Conservation (phyloP, 1,140 invertebrate genomes). For the Drosophila auraria region DNA sequence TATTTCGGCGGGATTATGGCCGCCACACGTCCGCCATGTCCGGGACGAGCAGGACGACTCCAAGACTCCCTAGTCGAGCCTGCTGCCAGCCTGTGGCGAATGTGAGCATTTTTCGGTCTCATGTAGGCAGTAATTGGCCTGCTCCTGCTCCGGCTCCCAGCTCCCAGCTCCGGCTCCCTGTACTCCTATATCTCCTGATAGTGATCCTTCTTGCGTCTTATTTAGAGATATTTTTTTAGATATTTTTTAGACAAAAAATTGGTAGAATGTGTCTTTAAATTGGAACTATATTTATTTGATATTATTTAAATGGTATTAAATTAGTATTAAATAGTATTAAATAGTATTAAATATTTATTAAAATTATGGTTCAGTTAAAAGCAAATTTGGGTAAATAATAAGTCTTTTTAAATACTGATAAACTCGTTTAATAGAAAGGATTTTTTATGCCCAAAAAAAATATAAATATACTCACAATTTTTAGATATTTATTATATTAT, state of each 20-base stretch:
- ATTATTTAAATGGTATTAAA: too few species aligned
- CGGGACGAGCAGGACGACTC: conserved; percentile 1
- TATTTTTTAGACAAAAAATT: neutral
- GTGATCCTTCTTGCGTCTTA: neutral
- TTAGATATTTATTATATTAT: too few species aligned
- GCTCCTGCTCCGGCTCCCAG: conserved; percentile 17
- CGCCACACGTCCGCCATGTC: conserved; percentile 41
- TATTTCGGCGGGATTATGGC: conserved; percentile 67
- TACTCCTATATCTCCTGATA: conserved; percentile 8
- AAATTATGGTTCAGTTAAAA: too few species aligned
- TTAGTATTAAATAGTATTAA: too few species aligned
- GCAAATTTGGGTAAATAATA: too few species aligned
- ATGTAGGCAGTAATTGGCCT: conserved; percentile 74
- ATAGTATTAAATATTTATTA: too few species aligned
- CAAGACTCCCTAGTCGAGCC: neutral
- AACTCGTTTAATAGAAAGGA: too few species aligned
- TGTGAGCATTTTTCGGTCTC: conserved; percentile 47
- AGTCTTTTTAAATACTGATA: too few species aligned
- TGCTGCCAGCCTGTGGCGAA: conserved; percentile 27
- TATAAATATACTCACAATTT: too few species aligned
- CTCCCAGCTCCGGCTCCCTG: neutral
- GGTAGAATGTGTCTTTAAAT: too few species aligned
- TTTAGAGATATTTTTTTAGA: neutral
- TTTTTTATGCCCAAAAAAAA: too few species aligned
- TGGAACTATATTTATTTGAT: too few species aligned